phyloP scores from a whole-genome alignment of 1,140 invertebrate genomes.

The Agrypnia vestita region DNA sequence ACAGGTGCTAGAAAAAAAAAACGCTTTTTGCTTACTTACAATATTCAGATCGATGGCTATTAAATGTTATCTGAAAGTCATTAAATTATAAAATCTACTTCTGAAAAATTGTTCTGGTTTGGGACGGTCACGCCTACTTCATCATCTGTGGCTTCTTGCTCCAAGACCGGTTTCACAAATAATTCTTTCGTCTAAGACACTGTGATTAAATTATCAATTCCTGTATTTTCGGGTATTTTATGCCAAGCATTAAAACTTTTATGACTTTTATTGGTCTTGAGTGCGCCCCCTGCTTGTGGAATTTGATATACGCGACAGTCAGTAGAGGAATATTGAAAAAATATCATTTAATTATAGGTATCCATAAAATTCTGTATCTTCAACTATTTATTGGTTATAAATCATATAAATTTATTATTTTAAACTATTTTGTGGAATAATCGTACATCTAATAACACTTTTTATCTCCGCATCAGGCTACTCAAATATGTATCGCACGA shows the following conservation, averaged over 20 bases:
- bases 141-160: neutral
- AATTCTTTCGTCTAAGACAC: conserved; percentile 5
- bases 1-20: conserved; percentile 42
- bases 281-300: conserved; percentile 32
- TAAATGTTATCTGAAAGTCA: conserved; percentile 48
- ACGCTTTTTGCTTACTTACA: conserved; percentile 37
- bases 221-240: conserved; percentile 44
- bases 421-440: too few relatives aligned
- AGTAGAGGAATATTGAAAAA: conserved; percentile 23
- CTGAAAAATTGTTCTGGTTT: conserved; percentile 47
- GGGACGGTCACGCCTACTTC: neutral
- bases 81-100: conserved; percentile 51
- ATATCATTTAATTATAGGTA: conserved; percentile 27
- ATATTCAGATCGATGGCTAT: conserved; percentile 44
- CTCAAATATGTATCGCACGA: too few relatives aligned
- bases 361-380: conserved; percentile 34
- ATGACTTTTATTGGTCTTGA: conserved; percentile 41
- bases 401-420: neutral
- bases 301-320: conserved; percentile 44
- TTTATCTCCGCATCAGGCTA: too few relatives aligned
- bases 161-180: conserved; percentile 16
- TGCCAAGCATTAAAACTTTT: conserved; percentile 46
- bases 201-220: conserved; percentile 48
- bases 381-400: conserved; percentile 26
- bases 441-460: too few relatives aligned